A percentile compares a stretch with the other conserved stretches of the same genome.
Evolutionary conservation across 2,888 invertebrate genomes (phyloP).

Genomic region (Chrysotoxum bicinctum): DNA sequence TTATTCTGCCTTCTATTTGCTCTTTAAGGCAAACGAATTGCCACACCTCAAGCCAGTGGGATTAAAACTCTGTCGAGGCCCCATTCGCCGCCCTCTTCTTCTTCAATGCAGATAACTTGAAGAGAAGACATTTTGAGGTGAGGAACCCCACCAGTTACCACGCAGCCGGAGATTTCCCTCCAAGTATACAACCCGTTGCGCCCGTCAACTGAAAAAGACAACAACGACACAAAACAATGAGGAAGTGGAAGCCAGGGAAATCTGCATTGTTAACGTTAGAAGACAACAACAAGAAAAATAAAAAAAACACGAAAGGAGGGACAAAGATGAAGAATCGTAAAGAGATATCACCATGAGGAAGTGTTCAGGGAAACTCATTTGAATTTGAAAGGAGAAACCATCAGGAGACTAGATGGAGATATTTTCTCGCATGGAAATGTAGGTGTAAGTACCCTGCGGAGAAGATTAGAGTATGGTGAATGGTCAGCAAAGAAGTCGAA

Average conservation of each 20-base stretch:
- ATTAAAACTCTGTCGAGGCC: slow-evolving; percentile 51
- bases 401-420: slow-evolving; percentile 45
- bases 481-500: slow-evolving; percentile 18
- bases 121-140: slow-evolving; percentile 37
- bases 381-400: slow-evolving; percentile 70
- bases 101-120: slow-evolving; percentile 33
- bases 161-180: neutral
- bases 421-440: slow-evolving; percentile 36
- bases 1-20: slow-evolving; percentile 56
- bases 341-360: slow-evolving; percentile 49
- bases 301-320: neutral
- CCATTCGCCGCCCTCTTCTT: slow-evolving; percentile 19
- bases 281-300: neutral
- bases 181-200: slow-evolving; percentile 22
- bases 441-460: slow-evolving; percentile 44
- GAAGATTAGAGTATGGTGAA: slow-evolving; percentile 34
- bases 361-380: slow-evolving; percentile 64
- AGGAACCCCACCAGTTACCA: slow-evolving; percentile 20
- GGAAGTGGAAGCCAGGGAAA: slow-evolving; percentile 70
- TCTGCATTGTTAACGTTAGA: slow-evolving; percentile 61
- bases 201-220: slow-evolving; percentile 55
- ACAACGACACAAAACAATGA: slow-evolving; percentile 64
- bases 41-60: slow-evolving; percentile 71
- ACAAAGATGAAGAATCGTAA: slow-evolving; percentile 1
- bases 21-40: slow-evolving; percentile 67